phyloP scores from a whole-genome alignment of 2,797 vertebrate species.

The Myotis planiceps region DNA sequence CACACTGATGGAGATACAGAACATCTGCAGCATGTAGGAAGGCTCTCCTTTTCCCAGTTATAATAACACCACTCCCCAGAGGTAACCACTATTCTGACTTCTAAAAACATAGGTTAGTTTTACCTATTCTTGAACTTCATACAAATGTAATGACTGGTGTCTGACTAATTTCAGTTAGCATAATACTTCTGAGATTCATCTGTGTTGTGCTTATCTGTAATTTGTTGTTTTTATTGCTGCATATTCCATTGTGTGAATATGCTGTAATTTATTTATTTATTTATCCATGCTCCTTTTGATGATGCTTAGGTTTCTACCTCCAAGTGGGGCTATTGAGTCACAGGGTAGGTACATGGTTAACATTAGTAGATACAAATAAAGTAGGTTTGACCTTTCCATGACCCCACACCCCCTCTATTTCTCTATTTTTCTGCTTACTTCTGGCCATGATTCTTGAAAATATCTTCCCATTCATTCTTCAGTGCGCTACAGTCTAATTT shows the following conservation, averaged over 20 bases:
- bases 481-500: neutral
- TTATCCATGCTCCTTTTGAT: neutral
- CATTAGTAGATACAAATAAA: neutral
- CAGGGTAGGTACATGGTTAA: neutral
- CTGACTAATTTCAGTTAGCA: neutral
- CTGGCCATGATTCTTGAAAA: neutral
- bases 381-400: neutral
- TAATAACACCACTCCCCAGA: neutral
- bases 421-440: neutral
- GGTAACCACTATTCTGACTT: neutral
- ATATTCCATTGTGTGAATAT: neutral
- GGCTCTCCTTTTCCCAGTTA: neutral
- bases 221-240: conserved; percentile 12
- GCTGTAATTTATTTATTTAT: neutral
- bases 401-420: neutral
- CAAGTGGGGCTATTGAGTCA: neutral
- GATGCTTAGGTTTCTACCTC: neutral
- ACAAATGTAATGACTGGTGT: neutral
- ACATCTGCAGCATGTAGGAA: neutral
- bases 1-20: neutral
- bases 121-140: neutral
- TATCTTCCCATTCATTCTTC: conserved; percentile 9
- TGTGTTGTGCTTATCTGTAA: neutral
- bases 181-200: neutral
- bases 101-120: neutral